phyloP scores from a whole-genome alignment of 2,113 vertebrate species.

The Leiothrix lutea region DNA sequence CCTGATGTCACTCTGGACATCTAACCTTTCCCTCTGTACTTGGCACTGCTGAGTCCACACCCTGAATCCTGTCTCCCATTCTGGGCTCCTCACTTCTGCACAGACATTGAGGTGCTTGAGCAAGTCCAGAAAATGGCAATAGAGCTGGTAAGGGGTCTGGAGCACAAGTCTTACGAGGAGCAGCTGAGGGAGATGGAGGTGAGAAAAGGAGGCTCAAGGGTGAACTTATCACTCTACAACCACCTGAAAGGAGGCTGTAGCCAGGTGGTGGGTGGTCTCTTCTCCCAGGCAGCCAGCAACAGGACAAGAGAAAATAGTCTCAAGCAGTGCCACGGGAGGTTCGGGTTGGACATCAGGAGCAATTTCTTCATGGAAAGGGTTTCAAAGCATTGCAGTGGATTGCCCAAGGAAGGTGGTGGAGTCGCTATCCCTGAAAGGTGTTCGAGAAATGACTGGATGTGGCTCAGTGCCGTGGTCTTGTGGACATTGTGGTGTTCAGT shows the following conservation, averaged over 20 bases:
- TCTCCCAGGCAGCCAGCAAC: background rate
- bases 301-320: background rate
- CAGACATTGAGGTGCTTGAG: background rate
- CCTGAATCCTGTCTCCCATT: background rate
- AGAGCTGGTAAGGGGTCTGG: background rate
- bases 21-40: background rate
- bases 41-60: background rate
- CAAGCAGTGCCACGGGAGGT: too few species aligned
- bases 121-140: background rate
- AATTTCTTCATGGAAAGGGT: background rate
- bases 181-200: background rate
- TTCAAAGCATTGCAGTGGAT: background rate
- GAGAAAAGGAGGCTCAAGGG: background rate
- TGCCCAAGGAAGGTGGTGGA: background rate
- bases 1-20: too few species aligned
- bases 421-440: fast-evolving
- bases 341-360: background rate
- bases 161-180: background rate
- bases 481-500: too few species aligned
- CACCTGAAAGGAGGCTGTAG: background rate
- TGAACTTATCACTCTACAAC: too few species aligned
- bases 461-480: background rate
- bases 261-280: too few species aligned
- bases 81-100: background rate
- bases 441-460: background rate